Base-by-base conservation (phyloP, 2,113 vertebrate genomes). In the Toxotes chatareus region DNA sequence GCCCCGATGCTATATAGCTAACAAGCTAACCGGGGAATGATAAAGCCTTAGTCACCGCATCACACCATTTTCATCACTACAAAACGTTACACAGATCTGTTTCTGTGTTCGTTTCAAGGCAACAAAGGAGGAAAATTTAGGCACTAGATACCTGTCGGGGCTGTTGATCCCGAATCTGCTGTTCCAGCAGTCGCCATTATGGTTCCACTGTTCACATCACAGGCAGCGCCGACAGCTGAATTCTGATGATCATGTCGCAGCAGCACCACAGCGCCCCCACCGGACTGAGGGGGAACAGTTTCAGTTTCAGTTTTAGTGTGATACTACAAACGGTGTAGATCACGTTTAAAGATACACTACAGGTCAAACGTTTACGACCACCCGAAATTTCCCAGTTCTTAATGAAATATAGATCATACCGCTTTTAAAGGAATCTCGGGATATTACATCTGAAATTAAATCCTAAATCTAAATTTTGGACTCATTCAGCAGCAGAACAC, bases 161-260 rank as follows among this genome's bases (percentile, higher is more conserved):
- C 90, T 82, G 91, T 88, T 49, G 92, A 92, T 91, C 94, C 95
- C 92, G 89, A 85, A 69, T 95, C 95, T 82, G 92, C 90, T 79
- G 89, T 88, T 80, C 87, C 94, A 92, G 94, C 94, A 87, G 95
- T 94, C 93, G 95, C 95, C 95, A 96, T 96, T 94, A 93, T 76
- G 92, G 49, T 88, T 79, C 66, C 64, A 83, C 83, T 83, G 74
- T 86, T 92, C 85, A 75, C 85, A 80, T 91, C 82, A 69, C 80
- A 83, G 47, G 36, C 72, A 70, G 72, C 72, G 77, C 83, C 70
- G 79, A 83, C 67, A 49, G 55, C 79, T 84, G 59, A 77, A 70
- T 57, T 62, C 55, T 80, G 72, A 75, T 64, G 68, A 57, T 79
- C 60, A 4, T 51, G 81, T 69, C 40, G 71, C 76, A 46, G 59